Percentiles rank a stretch among this genome's conserved stretches.
These are phyloP conservation scores for Acleris emargana DNA, from an alignment of 2,888 invertebrate genomes.

Conservation along the genomic window DNA sequence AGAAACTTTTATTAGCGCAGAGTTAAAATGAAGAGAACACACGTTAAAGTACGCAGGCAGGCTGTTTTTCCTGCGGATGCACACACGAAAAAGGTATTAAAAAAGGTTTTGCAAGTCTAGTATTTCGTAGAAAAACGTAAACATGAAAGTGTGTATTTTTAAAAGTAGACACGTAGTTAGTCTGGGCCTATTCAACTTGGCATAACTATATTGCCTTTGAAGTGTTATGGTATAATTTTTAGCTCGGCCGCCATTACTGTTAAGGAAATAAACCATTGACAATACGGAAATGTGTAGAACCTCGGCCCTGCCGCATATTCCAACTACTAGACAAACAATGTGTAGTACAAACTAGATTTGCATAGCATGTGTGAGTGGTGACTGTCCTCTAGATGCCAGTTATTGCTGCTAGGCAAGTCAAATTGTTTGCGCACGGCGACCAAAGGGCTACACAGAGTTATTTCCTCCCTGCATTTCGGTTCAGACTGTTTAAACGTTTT, in stretches of 20 bases:
- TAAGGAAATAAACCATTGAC: too few species aligned
- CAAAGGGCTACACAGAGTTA: conserved; percentile 42
- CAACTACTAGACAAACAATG: neutral
- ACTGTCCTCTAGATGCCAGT: conserved; percentile 38
- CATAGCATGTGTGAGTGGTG: neutral
- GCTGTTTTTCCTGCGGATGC: neutral
- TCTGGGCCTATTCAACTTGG: too few species aligned
- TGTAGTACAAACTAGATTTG: too few species aligned
- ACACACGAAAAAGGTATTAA: neutral
- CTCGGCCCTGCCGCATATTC: neutral
- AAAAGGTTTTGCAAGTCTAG: too few species aligned
- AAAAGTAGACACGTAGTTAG: too few species aligned
- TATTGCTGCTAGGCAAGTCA: conserved; percentile 49
- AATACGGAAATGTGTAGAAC: too few species aligned
- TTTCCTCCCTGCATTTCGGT: conserved; percentile 22
- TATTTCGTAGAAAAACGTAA: too few species aligned
- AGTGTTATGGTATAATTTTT: too few species aligned
- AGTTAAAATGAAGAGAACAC: conserved; percentile 1
- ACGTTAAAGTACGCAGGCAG: conserved; percentile 4
- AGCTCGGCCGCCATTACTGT: too few species aligned
- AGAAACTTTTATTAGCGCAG: neutral
- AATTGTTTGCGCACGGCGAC: conserved; percentile 40
- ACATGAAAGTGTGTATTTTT: too few species aligned
- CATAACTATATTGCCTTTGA: too few species aligned
- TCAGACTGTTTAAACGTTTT: conserved; percentile 3